Evolutionary conservation across 92 coral and sea anemone species (phyloP).

Genomic region (Epizoanthus scotinus): DNA sequence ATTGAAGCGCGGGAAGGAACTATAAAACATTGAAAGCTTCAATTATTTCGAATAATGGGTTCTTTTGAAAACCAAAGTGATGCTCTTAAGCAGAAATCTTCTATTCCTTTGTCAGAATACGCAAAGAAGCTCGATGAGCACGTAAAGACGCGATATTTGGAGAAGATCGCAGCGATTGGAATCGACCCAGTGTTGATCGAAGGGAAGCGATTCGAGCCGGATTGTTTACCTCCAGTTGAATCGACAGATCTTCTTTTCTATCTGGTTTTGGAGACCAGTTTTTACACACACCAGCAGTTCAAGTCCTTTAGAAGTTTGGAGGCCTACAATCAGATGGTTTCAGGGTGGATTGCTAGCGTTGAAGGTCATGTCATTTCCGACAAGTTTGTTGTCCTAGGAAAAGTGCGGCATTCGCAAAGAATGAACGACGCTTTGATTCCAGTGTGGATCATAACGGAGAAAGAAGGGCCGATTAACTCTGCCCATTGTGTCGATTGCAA

Average conservation of each 20-base stretch:
- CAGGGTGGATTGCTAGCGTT: background rate
- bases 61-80: too few relatives aligned
- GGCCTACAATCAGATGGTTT: conserved; percentile 21
- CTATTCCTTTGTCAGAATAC: too few relatives aligned
- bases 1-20: too few relatives aligned
- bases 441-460: background rate
- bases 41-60: too few relatives aligned
- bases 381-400: conserved; percentile 33
- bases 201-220: conserved; percentile 35
- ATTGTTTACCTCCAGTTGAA: conserved; percentile 50
- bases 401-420: conserved; percentile 34
- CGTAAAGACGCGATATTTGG: conserved; percentile 47
- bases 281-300: conserved; percentile 47
- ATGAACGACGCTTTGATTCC: conserved; percentile 31
- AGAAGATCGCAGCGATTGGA: conserved; percentile 52
- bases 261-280: conserved; percentile 55
- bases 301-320: conserved; percentile 38
- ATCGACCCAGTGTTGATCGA: conserved; percentile 46
- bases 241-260: conserved; percentile 45
- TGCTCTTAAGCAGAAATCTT: too few relatives aligned
- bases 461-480: conserved; percentile 17
- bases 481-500: conserved; percentile 20
- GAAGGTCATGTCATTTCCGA: background rate
- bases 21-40: too few relatives aligned
- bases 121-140: conserved; percentile 42